These are phyloP conservation scores for Actinemys pallida DNA, from an alignment of 2,113 vertebrate species.

Conservation along the genomic window DNA sequence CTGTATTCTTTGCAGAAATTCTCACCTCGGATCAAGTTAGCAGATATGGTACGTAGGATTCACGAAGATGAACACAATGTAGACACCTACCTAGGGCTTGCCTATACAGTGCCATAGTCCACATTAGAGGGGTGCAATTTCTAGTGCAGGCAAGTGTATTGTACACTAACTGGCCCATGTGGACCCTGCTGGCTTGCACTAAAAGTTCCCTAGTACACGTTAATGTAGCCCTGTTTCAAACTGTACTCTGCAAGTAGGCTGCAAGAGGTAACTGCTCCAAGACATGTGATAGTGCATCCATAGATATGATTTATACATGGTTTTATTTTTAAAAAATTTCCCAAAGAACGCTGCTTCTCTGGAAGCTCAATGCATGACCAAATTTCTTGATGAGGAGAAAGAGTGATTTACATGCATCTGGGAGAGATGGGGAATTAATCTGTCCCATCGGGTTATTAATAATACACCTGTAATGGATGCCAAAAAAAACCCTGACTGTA, in stretches of 20 bases:
- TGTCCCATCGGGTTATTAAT: not conserved
- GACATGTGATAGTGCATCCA: not conserved
- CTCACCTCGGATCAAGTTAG: not conserved
- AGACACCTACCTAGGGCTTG: not conserved
- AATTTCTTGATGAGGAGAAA: not conserved
- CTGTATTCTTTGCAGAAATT: not conserved
- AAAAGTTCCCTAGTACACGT: too few species aligned
- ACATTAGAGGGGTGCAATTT: too few species aligned
- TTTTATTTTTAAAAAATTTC: not conserved
- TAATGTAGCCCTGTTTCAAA: too few species aligned
- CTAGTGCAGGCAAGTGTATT: too few species aligned
- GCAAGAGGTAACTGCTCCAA: not conserved
- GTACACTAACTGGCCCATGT: too few species aligned
- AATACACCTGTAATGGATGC: not conserved
- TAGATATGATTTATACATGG: not conserved
- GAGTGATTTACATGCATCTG: not conserved
- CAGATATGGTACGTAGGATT: not conserved
- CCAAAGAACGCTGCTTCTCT: not conserved
- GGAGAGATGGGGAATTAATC: not conserved
- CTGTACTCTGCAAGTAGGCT: not conserved
- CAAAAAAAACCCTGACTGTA: not conserved
- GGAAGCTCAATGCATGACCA: not conserved
- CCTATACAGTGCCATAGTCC: too few species aligned
- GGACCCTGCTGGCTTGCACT: too few species aligned
- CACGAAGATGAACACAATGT: not conserved